Evolutionary conservation across 2,888 invertebrate species (phyloP).

Genomic region (Pyrgus malvae): DNA sequence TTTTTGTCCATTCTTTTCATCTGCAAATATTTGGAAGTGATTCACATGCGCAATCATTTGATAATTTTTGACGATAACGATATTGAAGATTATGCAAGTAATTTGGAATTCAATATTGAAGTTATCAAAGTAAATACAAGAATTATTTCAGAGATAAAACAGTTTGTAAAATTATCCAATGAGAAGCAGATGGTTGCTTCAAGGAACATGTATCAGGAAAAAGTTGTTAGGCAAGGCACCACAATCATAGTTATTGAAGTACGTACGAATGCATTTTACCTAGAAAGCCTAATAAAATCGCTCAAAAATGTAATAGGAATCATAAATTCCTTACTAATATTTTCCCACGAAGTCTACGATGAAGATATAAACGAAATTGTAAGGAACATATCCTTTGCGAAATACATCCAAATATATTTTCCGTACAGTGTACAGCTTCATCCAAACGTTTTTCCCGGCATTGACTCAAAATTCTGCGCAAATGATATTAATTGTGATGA

Average conservation of each 20-base stretch:
- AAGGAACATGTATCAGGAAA: conserved; percentile 27
- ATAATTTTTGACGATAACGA: conserved; percentile 5
- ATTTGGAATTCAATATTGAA: neutral
- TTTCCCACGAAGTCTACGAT: conserved; percentile 39
- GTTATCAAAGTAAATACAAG: neutral
- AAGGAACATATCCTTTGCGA: conserved; percentile 35
- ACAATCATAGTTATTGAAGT: conserved; percentile 48
- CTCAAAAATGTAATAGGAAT: conserved; percentile 43
- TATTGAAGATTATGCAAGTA: neutral
- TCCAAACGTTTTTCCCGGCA: conserved; percentile 48
- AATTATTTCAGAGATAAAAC: conserved; percentile 32
- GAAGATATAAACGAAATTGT: conserved; percentile 35
- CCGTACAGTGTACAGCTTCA: conserved; percentile 51
- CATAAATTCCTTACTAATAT: conserved; percentile 44
- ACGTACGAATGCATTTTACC: conserved; percentile 40
- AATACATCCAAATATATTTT: conserved; percentile 48
- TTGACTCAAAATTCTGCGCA: conserved; percentile 42
- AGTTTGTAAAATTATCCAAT: neutral
- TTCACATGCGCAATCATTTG: neutral
- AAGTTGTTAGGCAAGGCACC: conserved; percentile 7
- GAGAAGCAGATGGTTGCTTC: neutral
- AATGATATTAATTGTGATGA: conserved; percentile 36
- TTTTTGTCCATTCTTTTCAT: conserved; percentile 10
- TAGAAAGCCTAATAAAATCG: conserved; percentile 43
- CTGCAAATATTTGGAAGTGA: conserved; percentile 18